Evolutionary conservation across 2,888 invertebrate species (phyloP).

Genomic region (Himalopsyche tibetana): DNA sequence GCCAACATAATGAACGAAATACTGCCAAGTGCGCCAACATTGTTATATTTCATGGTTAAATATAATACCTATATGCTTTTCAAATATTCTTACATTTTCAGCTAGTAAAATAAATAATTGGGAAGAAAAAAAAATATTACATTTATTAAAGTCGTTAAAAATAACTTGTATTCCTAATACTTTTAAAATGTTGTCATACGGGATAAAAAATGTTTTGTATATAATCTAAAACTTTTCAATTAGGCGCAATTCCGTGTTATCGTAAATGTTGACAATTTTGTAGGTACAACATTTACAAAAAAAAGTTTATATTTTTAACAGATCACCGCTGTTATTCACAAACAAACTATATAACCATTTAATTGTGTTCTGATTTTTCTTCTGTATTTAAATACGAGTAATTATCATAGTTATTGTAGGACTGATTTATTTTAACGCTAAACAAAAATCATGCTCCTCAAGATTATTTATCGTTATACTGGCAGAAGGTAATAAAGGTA

Average conservation of each 20-base stretch:
- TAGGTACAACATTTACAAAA: no score
- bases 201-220: not conserved
- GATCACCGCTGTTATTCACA: no score
- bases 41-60: not conserved
- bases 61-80: not conserved
- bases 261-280: not conserved
- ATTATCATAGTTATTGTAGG: no score
- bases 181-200: conserved; percentile 3
- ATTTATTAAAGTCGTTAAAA: not conserved
- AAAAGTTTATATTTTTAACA: no score
- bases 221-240: conserved; percentile 16
- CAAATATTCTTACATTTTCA: no score
- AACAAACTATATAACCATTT: no score
- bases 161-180: not conserved
- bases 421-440: no score
- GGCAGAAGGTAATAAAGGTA: no score
- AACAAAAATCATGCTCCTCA: no score
- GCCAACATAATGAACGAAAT: conserved; percentile 40
- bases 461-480: no score
- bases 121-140: not conserved
- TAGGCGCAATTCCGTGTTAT: not conserved
- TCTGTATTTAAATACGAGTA: no score
- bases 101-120: not conserved
- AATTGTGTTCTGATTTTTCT: no score
- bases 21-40: not conserved